Evolutionary conservation across 2,888 invertebrate genomes (phyloP).

Genomic region (Ecdyonurus torrentis): DNA sequence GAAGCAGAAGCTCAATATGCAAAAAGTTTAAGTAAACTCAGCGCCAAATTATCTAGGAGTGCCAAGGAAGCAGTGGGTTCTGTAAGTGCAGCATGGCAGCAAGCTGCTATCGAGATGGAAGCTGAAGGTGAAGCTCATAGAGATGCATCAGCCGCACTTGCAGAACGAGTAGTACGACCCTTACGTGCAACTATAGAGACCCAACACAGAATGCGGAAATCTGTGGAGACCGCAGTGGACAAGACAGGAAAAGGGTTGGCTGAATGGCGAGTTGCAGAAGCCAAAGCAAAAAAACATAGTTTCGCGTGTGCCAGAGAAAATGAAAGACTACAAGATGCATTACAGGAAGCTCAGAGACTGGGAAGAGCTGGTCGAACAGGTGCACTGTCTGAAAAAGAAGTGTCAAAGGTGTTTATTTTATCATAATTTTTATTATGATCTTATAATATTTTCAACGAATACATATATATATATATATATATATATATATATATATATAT

Average conservation of each 20-base stretch:
- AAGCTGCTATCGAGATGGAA: slow-evolving; percentile 84
- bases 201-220: slow-evolving; percentile 37
- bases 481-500: not conserved
- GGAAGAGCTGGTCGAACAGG: slow-evolving; percentile 3
- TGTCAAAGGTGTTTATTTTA: slow-evolving; percentile 21
- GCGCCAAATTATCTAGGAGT: slow-evolving; percentile 67
- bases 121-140: slow-evolving; percentile 78
- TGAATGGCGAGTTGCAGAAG: slow-evolving; percentile 74
- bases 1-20: slow-evolving; percentile 84
- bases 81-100: slow-evolving; percentile 80
- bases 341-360: not conserved
- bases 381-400: slow-evolving; percentile 24
- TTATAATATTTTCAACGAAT: not conserved
- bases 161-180: slow-evolving; percentile 82
- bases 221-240: slow-evolving; percentile 50
- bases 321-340: slow-evolving; percentile 73
- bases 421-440: not conserved
- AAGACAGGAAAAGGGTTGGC: slow-evolving; percentile 63
- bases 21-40: slow-evolving; percentile 74
- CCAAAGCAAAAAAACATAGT: slow-evolving; percentile 77
- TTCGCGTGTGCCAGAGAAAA: slow-evolving; percentile 77
- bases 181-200: slow-evolving; percentile 51
- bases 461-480: not conserved
- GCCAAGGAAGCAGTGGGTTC: slow-evolving; percentile 35
- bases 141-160: slow-evolving; percentile 38